Percentiles rank a stretch among this genome's conserved stretches.
Conservation (phyloP, 92 coral and sea anemone genomes). For the Montipora capitata region DNA sequence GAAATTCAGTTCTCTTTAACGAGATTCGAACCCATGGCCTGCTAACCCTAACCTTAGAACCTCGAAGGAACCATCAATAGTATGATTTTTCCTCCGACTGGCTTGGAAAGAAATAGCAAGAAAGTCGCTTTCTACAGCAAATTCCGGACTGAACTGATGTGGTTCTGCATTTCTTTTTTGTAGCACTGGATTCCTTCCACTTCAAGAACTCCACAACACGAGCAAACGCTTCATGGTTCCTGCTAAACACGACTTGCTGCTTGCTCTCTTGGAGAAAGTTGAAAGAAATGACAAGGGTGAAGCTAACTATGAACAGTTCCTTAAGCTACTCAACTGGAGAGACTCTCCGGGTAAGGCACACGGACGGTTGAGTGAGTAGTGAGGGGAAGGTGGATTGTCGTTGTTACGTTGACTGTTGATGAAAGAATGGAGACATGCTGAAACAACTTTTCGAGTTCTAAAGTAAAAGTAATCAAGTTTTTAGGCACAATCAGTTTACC, state of each 20-base stretch:
- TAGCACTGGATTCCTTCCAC: conserved; percentile 90
- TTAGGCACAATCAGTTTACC: no score
- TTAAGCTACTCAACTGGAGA: conserved; percentile 94
- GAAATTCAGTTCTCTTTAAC: no score
- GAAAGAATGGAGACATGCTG: no score
- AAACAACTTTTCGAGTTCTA: no score
- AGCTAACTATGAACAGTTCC: conserved; percentile 88
- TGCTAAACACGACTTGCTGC: conserved; percentile 91
- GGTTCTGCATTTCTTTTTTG: not conserved
- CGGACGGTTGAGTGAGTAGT: not conserved
- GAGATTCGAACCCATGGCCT: no score
- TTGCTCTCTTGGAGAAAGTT: conserved; percentile 80
- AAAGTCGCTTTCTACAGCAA: not conserved
- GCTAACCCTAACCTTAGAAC: no score
- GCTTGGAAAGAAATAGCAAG: no score
- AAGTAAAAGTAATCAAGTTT: no score
- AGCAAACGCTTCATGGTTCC: conserved; percentile 94
- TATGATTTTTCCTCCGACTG: no score
- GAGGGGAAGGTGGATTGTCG: not conserved
- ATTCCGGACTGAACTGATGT: no score
- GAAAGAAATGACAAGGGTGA: conserved; percentile 82
- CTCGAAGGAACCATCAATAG: no score
- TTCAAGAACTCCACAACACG: conserved; percentile 92
- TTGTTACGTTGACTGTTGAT: no score
- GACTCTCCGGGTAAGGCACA: conserved; percentile 87